Evolutionary conservation across 2,797 vertebrate species (phyloP), one percentile per base, ranked within the genome.

Genomic region (Scleropages formosus): DNA sequence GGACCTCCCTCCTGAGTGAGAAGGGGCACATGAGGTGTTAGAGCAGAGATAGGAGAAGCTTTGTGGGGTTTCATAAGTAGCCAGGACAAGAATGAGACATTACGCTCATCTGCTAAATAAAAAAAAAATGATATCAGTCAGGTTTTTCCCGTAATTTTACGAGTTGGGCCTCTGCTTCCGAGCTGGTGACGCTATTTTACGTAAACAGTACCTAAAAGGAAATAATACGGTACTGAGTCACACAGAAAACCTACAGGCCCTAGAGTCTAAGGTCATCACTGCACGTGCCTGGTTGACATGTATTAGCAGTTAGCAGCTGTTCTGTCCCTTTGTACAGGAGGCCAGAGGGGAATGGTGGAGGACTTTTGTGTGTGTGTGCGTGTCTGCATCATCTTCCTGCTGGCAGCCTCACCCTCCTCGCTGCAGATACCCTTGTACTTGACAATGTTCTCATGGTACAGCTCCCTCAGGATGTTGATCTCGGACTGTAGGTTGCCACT

Each of bases 341-440:
- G 60, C 44, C 24, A 26, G 22, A 15, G 46, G 27, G 18, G 12
- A 53, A 15, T n/a, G 26, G 26, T 1, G 27, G n/a, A n/a, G n/a
- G n/a, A n/a, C n/a, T n/a, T 60, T 6, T 18, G 27, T 10, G 56
- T 13, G 56, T 44, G 53, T 16, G 51, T 18, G 24, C 10, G 51
- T 26, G 6, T 22, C 24, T 6, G 12, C 39, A 31, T 39, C n/a
- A 39, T 39, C 11, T 0, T 3, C 20, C 58, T 49, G 66, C 26
- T 39, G 0, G 24, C 47, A 8, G 18, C 12, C 74, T 83, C 88
- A 98, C 98, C 96, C 3, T 98, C 96, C 74, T 98, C 96, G 1
- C 93, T 93, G 86, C 96, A 99, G 82, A 99, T 98, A 68, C 98
- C 98, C 78, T 98, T 98, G 83, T 99, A 99, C 75, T 96, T 98